Conservation (phyloP, 2,888 invertebrate genomes). For the Aelia acuminata region DNA sequence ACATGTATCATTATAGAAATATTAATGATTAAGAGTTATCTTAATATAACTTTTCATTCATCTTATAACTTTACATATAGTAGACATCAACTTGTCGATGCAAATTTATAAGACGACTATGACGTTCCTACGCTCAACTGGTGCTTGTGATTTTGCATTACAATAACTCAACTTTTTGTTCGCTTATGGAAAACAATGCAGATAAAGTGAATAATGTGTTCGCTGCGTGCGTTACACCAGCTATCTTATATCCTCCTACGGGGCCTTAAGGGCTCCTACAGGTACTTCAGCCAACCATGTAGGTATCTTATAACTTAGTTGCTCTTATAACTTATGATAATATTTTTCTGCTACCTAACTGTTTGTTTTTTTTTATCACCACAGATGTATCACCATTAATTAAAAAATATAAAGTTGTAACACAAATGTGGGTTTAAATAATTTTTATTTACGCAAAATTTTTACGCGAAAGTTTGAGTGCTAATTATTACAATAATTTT, state of each 20-base stretch:
- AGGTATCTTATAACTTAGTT: neutral
- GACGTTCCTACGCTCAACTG: neutral
- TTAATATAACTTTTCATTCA: too few species aligned
- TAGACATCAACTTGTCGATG: too few species aligned
- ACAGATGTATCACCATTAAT: too few species aligned
- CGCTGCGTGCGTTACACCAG: neutral
- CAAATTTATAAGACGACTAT: neutral
- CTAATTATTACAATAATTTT: too few species aligned
- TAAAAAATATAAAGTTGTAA: too few species aligned
- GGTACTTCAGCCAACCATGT: neutral
- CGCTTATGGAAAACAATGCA: neutral
- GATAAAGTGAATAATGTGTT: conserved; percentile 12
- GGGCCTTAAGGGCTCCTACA: neutral
- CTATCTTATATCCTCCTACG: neutral
- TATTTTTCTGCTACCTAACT: neutral
- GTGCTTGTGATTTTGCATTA: neutral
- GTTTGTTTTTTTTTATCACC: too few species aligned
- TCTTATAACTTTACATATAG: too few species aligned
- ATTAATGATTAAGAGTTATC: too few species aligned
- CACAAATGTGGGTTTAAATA: too few species aligned
- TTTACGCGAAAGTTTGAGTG: too few species aligned
- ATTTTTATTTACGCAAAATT: too few species aligned
- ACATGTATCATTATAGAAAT: too few species aligned
- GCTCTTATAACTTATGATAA: neutral
- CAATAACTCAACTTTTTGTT: neutral